Conservation (phyloP, 2,888 invertebrate genomes). For the Eupithecia pulchellata region DNA sequence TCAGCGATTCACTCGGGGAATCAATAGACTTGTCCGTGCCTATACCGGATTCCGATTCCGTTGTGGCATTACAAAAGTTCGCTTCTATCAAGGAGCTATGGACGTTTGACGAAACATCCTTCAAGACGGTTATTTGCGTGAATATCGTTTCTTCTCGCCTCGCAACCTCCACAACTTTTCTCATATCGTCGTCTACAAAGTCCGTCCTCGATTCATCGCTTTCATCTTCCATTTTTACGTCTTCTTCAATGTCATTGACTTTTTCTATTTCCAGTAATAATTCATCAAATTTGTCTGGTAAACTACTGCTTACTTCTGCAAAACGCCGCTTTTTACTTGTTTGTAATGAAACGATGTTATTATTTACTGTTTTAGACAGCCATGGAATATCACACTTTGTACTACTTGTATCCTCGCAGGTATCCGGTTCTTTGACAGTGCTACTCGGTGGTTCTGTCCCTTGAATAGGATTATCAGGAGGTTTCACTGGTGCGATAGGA, state of each 20-base stretch:
- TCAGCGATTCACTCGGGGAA: conserved; percentile 79
- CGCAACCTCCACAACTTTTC: conserved; percentile 72
- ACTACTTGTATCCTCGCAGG: conserved; percentile 58
- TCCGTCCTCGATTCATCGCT: conserved; percentile 51
- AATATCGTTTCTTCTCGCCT: conserved; percentile 78
- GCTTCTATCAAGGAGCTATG: conserved; percentile 78
- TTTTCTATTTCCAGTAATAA: conserved; percentile 54
- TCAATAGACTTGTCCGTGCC: conserved; percentile 81
- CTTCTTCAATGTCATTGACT: conserved; percentile 40
- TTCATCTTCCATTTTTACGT: conserved; percentile 42
- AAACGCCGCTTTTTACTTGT: conserved; percentile 77
- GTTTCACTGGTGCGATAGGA: conserved; percentile 79
- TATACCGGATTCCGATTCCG: conserved; percentile 79
- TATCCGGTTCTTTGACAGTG: conserved; percentile 75
- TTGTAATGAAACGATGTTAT: conserved; percentile 75
- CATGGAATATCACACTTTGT: conserved; percentile 80
- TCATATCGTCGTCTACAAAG: conserved; percentile 56
- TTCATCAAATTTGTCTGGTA: conserved; percentile 69
- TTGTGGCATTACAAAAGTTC: conserved; percentile 66
- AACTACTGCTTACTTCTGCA: conserved; percentile 73
- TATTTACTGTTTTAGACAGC: conserved; percentile 81
- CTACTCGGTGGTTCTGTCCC: conserved; percentile 81
- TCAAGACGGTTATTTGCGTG: conserved; percentile 79
- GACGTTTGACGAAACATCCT: conserved; percentile 78
- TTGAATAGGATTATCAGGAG: conserved; percentile 79